Base-by-base conservation (phyloP, 2,113 vertebrate genomes). In the Piliocolobus tephrosceles region DNA sequence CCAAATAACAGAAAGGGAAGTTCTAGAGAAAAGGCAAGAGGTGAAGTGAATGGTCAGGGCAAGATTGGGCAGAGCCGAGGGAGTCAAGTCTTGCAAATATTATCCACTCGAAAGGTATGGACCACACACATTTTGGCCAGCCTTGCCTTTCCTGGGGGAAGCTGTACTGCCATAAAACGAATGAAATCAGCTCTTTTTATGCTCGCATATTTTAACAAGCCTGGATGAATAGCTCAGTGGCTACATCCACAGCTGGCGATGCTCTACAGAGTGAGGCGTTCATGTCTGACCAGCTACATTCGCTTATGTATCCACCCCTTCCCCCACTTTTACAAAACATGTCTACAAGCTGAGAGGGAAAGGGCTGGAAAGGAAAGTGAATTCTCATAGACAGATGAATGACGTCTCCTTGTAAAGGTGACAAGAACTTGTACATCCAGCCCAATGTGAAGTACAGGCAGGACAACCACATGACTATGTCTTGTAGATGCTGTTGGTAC, bases 71-170 rank as follows among this genome's bases (percentile, higher is more conserved):
- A 50, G 18, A 32, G 18, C 73, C 52, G n/a, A 84, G 43, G 27
- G 4, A 72, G 43, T 20, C 13, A 30, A 55, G 61, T 17, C 68
- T 89, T 84, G 73, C 83, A 96, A 93, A 90, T 52, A 30, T 35
- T 70, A 81, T 90, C n/a, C 47, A 43, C 84, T 81, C 23, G 66
- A 76, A 82, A 96, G 64, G 75, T 68, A n/a, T 47, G 72, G 80
- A 91, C 94, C 96, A 95, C 96, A 97, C 93, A 96, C 70, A 76
- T 72, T 61, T 73, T 94, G 89, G 89, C 58, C 83, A 95, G 66
- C 22, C 57, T 66, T 40, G 25, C 14, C 27, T 64, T 86, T 88
- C 82, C 83, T 57, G 8, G 68, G 85, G 50, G 78, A 84, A 95
- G 57, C 40, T 32, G 22, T n/a, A 20, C 25, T 30, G 38, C 86